Evolutionary conservation across 1,140 invertebrate species (phyloP).

Genomic region (Trichoplusia ni): DNA sequence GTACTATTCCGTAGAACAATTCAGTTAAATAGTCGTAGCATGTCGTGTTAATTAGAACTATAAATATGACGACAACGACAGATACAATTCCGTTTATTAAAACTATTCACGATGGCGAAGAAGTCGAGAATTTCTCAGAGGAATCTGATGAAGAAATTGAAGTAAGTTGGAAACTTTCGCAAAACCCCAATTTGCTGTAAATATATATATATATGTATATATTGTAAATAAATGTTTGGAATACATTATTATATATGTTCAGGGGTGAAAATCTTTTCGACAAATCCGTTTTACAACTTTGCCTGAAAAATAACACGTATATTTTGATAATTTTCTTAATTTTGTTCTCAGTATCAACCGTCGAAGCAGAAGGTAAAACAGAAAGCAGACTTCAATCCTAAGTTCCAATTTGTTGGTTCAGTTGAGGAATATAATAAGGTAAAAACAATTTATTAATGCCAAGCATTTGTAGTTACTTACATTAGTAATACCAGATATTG

Average conservation of each 20-base stretch:
- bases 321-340: neutral
- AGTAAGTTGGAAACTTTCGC: slow-evolving; percentile 81
- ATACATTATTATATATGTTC: too few species aligned
- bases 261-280: too few species aligned
- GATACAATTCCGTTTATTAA: slow-evolving; percentile 64
- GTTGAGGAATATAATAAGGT: slow-evolving; percentile 88
- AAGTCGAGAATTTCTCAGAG: slow-evolving; percentile 89
- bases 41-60: slow-evolving; percentile 17
- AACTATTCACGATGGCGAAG: slow-evolving; percentile 90
- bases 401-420: slow-evolving; percentile 88
- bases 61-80: slow-evolving; percentile 45
- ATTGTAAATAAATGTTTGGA: too few species aligned
- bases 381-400: slow-evolving; percentile 87
- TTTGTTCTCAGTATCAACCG: slow-evolving; percentile 88
- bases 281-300: too few species aligned
- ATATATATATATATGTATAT: too few species aligned
- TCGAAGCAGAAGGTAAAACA: slow-evolving; percentile 87
- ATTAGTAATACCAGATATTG: too few species aligned
- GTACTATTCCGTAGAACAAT: too few species aligned
- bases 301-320: too few species aligned
- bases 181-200: too few species aligned
- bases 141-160: slow-evolving; percentile 92
- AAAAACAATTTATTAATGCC: slow-evolving; percentile 20
- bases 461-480: too few species aligned
- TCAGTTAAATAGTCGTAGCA: slow-evolving; percentile 18